These are phyloP conservation scores for Sebastes itinus DNA, from an alignment of 2,797 vertebrate genomes.

Conservation along the genomic window DNA sequence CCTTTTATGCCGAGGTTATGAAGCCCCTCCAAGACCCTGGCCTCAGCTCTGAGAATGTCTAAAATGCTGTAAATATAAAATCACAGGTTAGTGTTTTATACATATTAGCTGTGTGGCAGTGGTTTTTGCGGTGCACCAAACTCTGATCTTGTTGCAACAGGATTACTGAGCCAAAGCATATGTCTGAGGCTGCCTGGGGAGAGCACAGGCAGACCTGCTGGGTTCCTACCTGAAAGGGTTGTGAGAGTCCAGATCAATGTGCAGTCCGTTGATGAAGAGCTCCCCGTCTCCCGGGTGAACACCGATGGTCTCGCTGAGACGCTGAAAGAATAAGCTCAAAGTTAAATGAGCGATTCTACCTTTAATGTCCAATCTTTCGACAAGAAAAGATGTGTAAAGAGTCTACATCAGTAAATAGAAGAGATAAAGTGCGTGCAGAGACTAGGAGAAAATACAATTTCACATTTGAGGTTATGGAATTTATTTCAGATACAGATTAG, in stretches of 20 bases:
- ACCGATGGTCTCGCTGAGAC: slow-evolving; percentile 85
- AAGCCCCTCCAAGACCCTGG: slow-evolving; percentile 91
- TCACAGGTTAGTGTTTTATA: not conserved
- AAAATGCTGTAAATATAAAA: slow-evolving; percentile 81
- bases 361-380: slow-evolving; percentile 10
- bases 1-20: slow-evolving; percentile 88
- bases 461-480: slow-evolving; percentile 15
- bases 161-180: slow-evolving; percentile 6
- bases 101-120: not conserved
- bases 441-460: slow-evolving; percentile 21
- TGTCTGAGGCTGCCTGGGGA: slow-evolving; percentile 13
- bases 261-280: slow-evolving; percentile 94
- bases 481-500: slow-evolving; percentile 37
- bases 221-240: slow-evolving; percentile 91
- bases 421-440: not conserved
- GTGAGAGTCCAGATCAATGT: slow-evolving; percentile 88
- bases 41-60: slow-evolving; percentile 91
- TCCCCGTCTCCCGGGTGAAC: slow-evolving; percentile 90
- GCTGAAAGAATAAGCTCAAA: slow-evolving; percentile 75
- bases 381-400: slow-evolving; percentile 19
- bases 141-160: slow-evolving; percentile 30
- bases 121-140: not conserved
- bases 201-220: slow-evolving; percentile 27
- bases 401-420: not conserved
- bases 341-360: slow-evolving; percentile 22